Evolutionary conservation across 2,888 invertebrate species (phyloP).

Genomic region (Vandiemenella viatica): DNA sequence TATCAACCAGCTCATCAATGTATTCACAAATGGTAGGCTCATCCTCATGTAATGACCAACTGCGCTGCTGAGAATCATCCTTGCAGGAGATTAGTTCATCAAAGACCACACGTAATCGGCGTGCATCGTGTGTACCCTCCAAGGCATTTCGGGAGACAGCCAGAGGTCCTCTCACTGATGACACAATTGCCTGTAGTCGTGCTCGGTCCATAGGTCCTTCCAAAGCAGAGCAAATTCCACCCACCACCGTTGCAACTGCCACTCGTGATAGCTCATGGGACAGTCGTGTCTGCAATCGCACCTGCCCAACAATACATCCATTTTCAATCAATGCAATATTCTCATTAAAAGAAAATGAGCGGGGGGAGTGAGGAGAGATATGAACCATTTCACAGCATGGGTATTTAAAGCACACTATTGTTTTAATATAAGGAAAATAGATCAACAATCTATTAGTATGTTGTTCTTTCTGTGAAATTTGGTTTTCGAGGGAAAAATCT

Average conservation of each 20-base stretch:
- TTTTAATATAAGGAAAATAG: too few species aligned
- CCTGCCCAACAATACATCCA: too few species aligned
- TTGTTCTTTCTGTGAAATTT: too few species aligned
- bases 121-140: constrained; percentile 71
- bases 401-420: too few species aligned
- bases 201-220: neutral
- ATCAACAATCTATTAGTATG: too few species aligned
- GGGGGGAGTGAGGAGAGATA: too few species aligned
- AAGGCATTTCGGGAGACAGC: constrained; percentile 49
- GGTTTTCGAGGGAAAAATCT: too few species aligned
- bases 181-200: constrained; percentile 6
- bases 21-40: constrained; percentile 77
- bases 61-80: constrained; percentile 88
- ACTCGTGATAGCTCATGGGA: constrained; percentile 76
- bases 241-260: constrained; percentile 64
- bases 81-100: constrained; percentile 75
- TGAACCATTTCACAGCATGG: too few species aligned
- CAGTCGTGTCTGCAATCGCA: constrained; percentile 67
- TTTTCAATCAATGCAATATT: neutral
- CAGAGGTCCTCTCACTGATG: constrained; percentile 30
- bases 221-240: constrained; percentile 7
- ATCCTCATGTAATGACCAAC: constrained; percentile 91
- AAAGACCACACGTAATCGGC: constrained; percentile 67
- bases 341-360: too few species aligned
- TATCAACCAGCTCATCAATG: constrained; percentile 64